Evolutionary conservation across 2,113 vertebrate genomes (phyloP).

Genomic region (Marmota monax): DNA sequence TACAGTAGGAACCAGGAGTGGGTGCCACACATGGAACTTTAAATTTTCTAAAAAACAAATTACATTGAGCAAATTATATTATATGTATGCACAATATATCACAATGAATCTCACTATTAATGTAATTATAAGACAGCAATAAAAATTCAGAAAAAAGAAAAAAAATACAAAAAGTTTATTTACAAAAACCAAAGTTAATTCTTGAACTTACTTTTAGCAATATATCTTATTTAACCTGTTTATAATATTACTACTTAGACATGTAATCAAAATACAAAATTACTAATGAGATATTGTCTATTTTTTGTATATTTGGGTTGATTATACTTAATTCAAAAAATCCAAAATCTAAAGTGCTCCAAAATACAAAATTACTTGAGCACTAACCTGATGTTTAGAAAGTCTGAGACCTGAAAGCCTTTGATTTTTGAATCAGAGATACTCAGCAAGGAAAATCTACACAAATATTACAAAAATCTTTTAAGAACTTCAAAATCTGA

Average conservation of each 20-base stretch:
- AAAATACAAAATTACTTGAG: neutral
- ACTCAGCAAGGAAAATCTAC: neutral
- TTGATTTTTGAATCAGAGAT: neutral
- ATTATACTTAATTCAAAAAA: neutral
- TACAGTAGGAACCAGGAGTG: neutral
- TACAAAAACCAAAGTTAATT: neutral
- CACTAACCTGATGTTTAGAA: neutral
- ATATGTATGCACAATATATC: no score
- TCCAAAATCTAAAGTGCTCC: neutral
- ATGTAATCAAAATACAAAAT: neutral
- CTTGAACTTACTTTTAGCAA: neutral
- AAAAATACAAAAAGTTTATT: neutral
- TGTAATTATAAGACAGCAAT: no score
- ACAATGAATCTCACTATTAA: no score
- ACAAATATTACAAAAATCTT: neutral
- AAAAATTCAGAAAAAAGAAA: no score
- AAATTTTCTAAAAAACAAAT: slow-evolving; percentile 18
- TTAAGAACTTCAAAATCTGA: neutral
- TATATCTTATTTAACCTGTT: neutral
- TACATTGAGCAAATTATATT: neutral
- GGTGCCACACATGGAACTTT: neutral
- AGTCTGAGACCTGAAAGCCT: neutral
- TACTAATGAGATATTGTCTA: neutral
- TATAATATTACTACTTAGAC: neutral
- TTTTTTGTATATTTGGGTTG: neutral